Conservation (phyloP, 2,888 invertebrate genomes). For the Mesorhabditis sp. region DNA sequence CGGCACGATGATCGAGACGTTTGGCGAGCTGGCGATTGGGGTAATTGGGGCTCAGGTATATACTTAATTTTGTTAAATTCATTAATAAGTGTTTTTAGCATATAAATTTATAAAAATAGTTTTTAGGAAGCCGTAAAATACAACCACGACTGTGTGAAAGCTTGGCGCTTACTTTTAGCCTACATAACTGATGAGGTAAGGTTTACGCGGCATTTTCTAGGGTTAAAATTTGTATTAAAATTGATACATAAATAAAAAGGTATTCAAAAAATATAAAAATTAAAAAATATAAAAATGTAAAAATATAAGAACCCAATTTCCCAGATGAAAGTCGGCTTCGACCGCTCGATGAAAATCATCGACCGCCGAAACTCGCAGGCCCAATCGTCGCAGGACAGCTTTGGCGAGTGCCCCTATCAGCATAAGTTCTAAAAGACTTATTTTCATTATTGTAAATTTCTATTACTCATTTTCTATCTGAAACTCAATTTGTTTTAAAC, state of each 20-base stretch:
- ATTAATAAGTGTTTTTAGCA: no score
- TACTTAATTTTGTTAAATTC: neutral
- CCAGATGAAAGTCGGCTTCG: conserved; percentile 23
- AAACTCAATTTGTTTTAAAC: no score
- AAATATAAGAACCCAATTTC: no score
- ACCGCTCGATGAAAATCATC: conserved; percentile 26
- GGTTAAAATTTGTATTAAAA: no score
- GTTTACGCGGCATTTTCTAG: conserved; percentile 6
- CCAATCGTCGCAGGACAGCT: conserved; percentile 1
- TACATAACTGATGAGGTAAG: conserved; percentile 42
- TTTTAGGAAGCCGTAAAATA: conserved; percentile 33
- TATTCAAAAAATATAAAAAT: no score
- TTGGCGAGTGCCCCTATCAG: neutral
- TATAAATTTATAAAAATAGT: neutral
- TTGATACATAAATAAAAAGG: no score
- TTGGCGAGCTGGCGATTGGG: conserved; percentile 36
- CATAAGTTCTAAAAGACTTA: neutral
- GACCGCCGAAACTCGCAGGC: conserved; percentile 17
- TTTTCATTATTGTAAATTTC: no score
- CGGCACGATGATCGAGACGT: conserved; percentile 39
- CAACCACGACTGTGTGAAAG: conserved; percentile 38
- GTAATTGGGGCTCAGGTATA: conserved; percentile 35
- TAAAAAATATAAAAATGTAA: no score
- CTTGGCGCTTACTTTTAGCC: conserved; percentile 37
- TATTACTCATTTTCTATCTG: no score